A percentile compares a stretch with the other conserved stretches of the same genome.
phyloP scores from a whole-genome alignment of 2,113 vertebrate species.

The Vimba vimba region DNA sequence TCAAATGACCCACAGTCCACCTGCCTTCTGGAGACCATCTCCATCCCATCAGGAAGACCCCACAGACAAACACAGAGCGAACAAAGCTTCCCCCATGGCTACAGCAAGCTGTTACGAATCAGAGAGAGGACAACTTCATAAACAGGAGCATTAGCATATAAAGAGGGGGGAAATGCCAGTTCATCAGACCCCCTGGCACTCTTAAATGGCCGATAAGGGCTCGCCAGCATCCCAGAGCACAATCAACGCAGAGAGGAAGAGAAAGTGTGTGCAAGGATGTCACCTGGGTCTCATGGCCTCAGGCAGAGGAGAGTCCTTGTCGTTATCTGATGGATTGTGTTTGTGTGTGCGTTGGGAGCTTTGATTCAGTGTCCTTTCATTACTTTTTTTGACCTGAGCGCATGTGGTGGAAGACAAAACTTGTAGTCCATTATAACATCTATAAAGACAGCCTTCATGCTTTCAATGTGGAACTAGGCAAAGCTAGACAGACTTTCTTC shows the following conservation, averaged over 20 bases:
- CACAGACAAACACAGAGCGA: slow-evolving; percentile 56
- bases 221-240: slow-evolving; percentile 33
- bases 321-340: neutral
- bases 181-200: slow-evolving; percentile 44
- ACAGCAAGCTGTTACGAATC: slow-evolving; percentile 76
- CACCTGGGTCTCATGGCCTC: slow-evolving; percentile 33
- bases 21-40: slow-evolving; percentile 45
- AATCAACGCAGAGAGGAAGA: slow-evolving; percentile 39
- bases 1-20: slow-evolving; percentile 51
- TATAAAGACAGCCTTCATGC: no score
- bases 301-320: neutral
- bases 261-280: slow-evolving; percentile 4
- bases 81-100: slow-evolving; percentile 59
- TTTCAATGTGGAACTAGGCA: no score
- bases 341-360: neutral
- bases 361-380: neutral
- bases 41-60: slow-evolving; percentile 50
- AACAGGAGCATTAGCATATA: slow-evolving; percentile 76
- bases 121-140: slow-evolving; percentile 65
- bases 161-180: slow-evolving; percentile 67
- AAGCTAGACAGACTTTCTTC: no score
- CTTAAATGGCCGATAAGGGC: slow-evolving; percentile 54
- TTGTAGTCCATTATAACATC: no score
- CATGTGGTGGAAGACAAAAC: no score
- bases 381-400: neutral